Evolutionary conservation across 2,113 vertebrate species (phyloP), one percentile per base, ranked within the genome.

Genomic region (Eurypyga helias): DNA sequence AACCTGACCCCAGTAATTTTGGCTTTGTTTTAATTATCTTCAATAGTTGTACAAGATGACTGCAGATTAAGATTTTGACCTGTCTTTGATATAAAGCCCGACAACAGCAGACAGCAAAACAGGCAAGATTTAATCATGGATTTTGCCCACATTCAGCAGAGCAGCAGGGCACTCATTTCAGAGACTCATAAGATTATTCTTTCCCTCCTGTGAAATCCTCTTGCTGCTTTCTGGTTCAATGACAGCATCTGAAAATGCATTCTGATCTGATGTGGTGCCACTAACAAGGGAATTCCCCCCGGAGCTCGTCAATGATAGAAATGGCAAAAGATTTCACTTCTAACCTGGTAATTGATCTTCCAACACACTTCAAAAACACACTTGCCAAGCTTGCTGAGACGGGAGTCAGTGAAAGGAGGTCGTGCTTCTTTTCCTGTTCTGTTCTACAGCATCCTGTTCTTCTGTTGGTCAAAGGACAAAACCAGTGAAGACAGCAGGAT

Each of bases 181-280:
- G 71, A 92, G 46, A 49, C 86, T 83, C 25, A 1, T 58, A 65
- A 81, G 86, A 87, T 75, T 92, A 81, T 73, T 93, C 71, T 79
- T 82, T 29, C 10, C 34, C 18, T 36, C 6, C 45, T 9, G 5
- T 62, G 31, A 93, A 95, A 92, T 90, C 60, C 52, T 87, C 71
- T 91, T 70, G 48, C 66, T 92, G 60, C 71, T 77, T 92, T 93
- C 76, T 70, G 76, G 41, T 95, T 96, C 64, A 72, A 62, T 88
- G 62, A 66, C 34, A 77, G 28, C 43, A 62, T 81, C 64, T 73
- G 73, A 90, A 92, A 65, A 81, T 55, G 25, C 2, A 4, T 92
- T 92, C 54, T 84, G 55, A 87, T 81, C 58, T 31, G 43, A 78
- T 92, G 71, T 58, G 23, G 33, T 70, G 34, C n/a, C 34, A 41